phyloP scores from a whole-genome alignment of 2,113 vertebrate genomes.

The Clarias macrocephalus region DNA sequence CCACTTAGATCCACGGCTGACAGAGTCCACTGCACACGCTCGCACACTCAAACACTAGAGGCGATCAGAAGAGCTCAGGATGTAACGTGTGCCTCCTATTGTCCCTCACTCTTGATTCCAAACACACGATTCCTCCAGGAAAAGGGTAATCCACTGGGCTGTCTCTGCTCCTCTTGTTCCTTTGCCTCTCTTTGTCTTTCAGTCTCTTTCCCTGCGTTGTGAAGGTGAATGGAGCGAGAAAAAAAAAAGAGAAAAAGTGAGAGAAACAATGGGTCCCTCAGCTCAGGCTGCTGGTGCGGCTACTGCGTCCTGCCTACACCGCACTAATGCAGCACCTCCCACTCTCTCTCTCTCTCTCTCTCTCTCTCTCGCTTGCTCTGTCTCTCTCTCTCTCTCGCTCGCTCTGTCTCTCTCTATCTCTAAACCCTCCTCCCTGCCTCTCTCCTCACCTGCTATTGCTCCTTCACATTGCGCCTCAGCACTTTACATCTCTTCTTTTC shows the following conservation, averaged over 20 bases:
- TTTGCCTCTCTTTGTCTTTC: slow-evolving; percentile 30
- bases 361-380: slow-evolving; percentile 42
- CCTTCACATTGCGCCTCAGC: neutral
- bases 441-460: slow-evolving; percentile 24
- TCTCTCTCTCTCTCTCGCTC: slow-evolving; percentile 30
- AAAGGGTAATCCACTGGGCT: slow-evolving; percentile 49
- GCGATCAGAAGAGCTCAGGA: slow-evolving; percentile 8
- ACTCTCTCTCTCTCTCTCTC: slow-evolving; percentile 54
- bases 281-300: slow-evolving; percentile 63
- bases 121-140: slow-evolving; percentile 34
- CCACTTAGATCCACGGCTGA: slow-evolving; percentile 55
- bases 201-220: slow-evolving; percentile 43
- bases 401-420: slow-evolving; percentile 17
- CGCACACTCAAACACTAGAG: slow-evolving; percentile 40
- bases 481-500: slow-evolving; percentile 1
- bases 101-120: slow-evolving; percentile 40
- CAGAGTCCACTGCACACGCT: slow-evolving; percentile 42
- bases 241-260: slow-evolving; percentile 54
- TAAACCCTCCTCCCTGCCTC: neutral
- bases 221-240: slow-evolving; percentile 41
- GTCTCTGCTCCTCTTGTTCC: slow-evolving; percentile 5
- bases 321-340: slow-evolving; percentile 67
- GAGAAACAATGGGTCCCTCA: slow-evolving; percentile 75
- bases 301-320: slow-evolving; percentile 61
- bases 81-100: slow-evolving; percentile 43